These are phyloP conservation scores for Scomberomorus guttatus DNA, from an alignment of 2,797 vertebrate species.

Conservation along the genomic window DNA sequence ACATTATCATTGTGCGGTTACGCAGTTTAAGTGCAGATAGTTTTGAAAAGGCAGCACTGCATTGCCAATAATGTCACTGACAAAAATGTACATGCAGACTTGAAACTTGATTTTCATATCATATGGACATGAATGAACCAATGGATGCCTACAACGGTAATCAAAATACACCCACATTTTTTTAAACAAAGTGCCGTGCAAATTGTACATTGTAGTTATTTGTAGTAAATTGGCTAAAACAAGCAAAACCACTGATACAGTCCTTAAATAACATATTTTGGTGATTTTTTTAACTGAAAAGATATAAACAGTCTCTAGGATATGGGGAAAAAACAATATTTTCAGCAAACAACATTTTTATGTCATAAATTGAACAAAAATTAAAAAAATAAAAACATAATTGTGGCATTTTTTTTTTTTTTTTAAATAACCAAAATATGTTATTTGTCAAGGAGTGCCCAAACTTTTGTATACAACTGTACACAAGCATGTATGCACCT, in stretches of 20 bases:
- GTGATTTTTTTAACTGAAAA: no score
- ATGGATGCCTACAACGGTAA: background rate
- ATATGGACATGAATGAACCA: no score
- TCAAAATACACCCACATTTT: background rate
- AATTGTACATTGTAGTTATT: background rate
- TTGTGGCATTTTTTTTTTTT: no score
- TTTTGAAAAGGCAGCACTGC: background rate
- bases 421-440: no score
- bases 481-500: background rate
- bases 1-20: slow-evolving; percentile 7
- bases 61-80: background rate
- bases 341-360: no score
- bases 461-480: no score
- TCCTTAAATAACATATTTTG: no score
- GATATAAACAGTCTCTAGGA: no score
- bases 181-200: background rate
- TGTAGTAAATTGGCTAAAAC: slow-evolving; percentile 6
- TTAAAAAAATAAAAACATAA: no score
- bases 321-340: no score
- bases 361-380: no score
- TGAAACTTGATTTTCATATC: slow-evolving; percentile 19
- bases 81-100: slow-evolving; percentile 1
- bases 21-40: background rate
- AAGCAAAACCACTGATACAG: background rate
- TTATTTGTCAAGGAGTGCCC: no score